phyloP scores from a whole-genome alignment of 2,888 invertebrate species.

The Cantharis rustica region DNA sequence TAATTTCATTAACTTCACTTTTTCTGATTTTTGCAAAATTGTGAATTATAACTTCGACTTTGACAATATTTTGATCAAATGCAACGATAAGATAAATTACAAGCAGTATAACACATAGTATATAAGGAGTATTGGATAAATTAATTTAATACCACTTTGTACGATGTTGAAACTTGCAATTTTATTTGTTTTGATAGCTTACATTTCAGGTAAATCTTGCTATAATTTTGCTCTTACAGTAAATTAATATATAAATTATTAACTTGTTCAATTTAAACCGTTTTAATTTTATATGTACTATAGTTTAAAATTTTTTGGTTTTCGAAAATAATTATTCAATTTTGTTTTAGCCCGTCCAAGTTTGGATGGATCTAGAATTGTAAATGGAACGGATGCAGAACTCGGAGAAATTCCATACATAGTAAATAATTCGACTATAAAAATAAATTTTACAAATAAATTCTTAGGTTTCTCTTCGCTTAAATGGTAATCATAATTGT shows the following conservation, averaged over 20 bases:
- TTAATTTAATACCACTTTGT: slow-evolving; percentile 50
- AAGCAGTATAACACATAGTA: neutral
- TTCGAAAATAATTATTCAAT: neutral
- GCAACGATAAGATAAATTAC: neutral
- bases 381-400: neutral
- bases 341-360: neutral
- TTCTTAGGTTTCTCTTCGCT: slow-evolving; percentile 23
- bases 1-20: too few species aligned
- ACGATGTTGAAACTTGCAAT: neutral
- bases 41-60: too few species aligned
- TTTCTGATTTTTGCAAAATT: too few species aligned
- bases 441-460: slow-evolving; percentile 18
- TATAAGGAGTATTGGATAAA: neutral
- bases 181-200: neutral
- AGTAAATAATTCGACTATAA: neutral
- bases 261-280: too few species aligned
- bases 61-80: too few species aligned
- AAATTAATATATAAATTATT: too few species aligned
- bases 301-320: too few species aligned
- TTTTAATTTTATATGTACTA: too few species aligned
- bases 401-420: slow-evolving; percentile 5
- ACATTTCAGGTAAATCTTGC: neutral
- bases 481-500: neutral
- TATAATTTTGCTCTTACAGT: too few species aligned
- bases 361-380: neutral